Evolutionary conservation across 2,113 vertebrate species (phyloP), one percentile per base, ranked within the genome.

Genomic region (Crotalus tigris): DNA sequence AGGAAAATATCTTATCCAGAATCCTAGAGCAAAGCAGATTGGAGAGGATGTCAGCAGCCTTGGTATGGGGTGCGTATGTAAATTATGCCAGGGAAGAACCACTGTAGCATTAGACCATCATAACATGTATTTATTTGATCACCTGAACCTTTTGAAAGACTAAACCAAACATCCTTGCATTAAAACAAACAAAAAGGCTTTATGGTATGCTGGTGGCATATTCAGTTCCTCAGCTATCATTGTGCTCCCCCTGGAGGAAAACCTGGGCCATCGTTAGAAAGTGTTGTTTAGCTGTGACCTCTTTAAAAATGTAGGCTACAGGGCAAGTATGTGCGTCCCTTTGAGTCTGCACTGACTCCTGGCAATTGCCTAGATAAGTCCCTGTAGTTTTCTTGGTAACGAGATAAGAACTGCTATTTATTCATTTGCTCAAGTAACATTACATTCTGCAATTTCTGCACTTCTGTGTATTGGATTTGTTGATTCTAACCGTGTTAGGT

Each of bases 211-310:
- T 24, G 1, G 44, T 29, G 33, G 44, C 13, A 61, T 86, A 12
- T 33, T 39, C 39, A 61, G 15, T 15, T 5, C 23, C 51, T 23
- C 54, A 29, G 23, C 64, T 86, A 33, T 53, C 24, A 13, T 61
- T 9, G 55, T 19, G 81, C 55, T 85, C 92, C 92, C 88, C 58
- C 92, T 93, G 92, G 75, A 53, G 92, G 92, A 86, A 90, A 87
- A 90, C 8, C 4, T 86, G 4, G n/a, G 44, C 29, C 39, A 93
- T 54, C 44, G 57, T 89, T 86, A 23, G 24, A 90, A 92, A 93
- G 1, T 26, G 19, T 24, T 64, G 26, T 13, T 17, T 11, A 44
- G 51, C 11, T n/a, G 6, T 54, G 86, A 24, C 21, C 15, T 11
- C 54, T 58, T 46, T 44, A 58, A 17, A 86, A 10, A 17, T 46